Percentiles rank a stretch among this genome's conserved stretches.
Conservation (phyloP, 2,113 vertebrate species). For the Grammomys surdaster region DNA sequence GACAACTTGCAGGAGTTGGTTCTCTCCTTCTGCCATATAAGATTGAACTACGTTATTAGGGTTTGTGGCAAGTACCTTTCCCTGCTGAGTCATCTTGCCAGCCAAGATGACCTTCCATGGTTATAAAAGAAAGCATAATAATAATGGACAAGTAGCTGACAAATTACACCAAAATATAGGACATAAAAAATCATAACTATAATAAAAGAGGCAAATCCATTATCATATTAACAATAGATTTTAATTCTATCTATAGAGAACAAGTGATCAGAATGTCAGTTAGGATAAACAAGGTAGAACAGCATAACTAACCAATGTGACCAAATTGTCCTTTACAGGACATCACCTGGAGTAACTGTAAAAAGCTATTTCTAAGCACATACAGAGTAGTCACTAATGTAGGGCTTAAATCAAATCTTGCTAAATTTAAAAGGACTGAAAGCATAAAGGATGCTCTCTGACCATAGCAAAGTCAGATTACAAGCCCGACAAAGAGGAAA, state of each 20-base stretch:
- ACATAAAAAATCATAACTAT: neutral
- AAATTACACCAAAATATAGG: constrained; percentile 39
- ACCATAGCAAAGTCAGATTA: constrained; percentile 44
- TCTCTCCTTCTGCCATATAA: neutral
- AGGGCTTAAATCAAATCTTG: constrained; percentile 25
- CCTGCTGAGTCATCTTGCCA: neutral
- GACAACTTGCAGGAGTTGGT: neutral
- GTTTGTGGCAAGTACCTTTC: neutral
- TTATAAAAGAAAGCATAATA: constrained; percentile 6
- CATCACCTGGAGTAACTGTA: neutral
- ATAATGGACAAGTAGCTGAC: neutral
- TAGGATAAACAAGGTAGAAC: neutral
- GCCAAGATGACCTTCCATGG: neutral
- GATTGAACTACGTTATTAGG: neutral
- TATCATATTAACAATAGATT: neutral
- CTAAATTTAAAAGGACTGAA: constrained; percentile 43
- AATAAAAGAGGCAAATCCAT: neutral
- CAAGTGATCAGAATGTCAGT: neutral
- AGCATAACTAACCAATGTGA: constrained; percentile 2
- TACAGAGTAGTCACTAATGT: neutral
- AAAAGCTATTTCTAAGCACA: constrained; percentile 36
- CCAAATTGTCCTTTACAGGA: neutral
- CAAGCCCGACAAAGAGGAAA: constrained; percentile 28
- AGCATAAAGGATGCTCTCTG: neutral
- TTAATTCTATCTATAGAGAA: constrained; percentile 10